These are phyloP conservation scores for Macrophya annulata DNA, from an alignment of 2,888 invertebrate species.

Conservation along the genomic window DNA sequence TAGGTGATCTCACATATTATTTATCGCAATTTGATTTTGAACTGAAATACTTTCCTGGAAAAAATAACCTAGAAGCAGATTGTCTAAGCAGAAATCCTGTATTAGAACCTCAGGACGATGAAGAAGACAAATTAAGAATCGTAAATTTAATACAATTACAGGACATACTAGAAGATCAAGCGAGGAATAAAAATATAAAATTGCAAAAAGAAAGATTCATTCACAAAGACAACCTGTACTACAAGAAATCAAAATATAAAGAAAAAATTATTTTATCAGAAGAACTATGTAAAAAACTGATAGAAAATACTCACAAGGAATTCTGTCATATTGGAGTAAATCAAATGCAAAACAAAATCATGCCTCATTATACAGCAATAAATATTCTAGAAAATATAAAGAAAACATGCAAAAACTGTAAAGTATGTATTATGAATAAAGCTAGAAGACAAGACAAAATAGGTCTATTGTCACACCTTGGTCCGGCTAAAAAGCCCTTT, in stretches of 20 bases:
- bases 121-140: constrained; percentile 50
- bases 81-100: constrained; percentile 57
- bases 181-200: constrained; percentile 37
- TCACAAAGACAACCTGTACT: constrained; percentile 56
- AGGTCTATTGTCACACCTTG: constrained; percentile 51
- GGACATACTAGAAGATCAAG: constrained; percentile 54
- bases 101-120: constrained; percentile 51
- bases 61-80: constrained; percentile 58
- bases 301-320: constrained; percentile 56
- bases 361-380: constrained; percentile 53
- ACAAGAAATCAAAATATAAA: constrained; percentile 55
- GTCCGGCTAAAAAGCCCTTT: constrained; percentile 54
- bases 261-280: constrained; percentile 60
- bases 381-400: constrained; percentile 51
- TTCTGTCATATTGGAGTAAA: constrained; percentile 53
- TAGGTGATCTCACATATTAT: constrained; percentile 64
- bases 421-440: constrained; percentile 54
- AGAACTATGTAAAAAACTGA: constrained; percentile 57
- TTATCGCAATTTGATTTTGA: constrained; percentile 66
- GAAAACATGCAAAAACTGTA: constrained; percentile 29
- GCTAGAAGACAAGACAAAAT: constrained; percentile 49
- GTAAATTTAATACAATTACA: constrained; percentile 58
- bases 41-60: constrained; percentile 62
- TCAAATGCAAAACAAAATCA: constrained; percentile 40
- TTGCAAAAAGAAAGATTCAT: constrained; percentile 43